Conservation (phyloP, 2,888 invertebrate species). For the Entomobrya proxima region DNA sequence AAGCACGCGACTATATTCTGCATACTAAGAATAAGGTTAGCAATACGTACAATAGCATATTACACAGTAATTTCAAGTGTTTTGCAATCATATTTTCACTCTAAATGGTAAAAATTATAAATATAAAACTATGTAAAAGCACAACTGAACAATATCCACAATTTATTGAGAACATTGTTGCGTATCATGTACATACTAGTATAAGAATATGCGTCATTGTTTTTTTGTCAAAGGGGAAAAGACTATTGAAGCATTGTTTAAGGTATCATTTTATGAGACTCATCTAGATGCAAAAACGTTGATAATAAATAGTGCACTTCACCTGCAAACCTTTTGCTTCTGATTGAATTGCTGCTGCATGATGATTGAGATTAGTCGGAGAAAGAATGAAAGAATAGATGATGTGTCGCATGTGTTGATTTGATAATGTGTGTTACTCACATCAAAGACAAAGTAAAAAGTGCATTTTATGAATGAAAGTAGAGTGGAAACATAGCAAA, state of each 20-base stretch:
- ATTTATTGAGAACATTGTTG: background rate
- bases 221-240: background rate
- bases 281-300: slow-evolving; percentile 7
- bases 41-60: background rate
- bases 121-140: background rate
- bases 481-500: background rate
- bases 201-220: background rate
- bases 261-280: background rate
- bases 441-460: background rate
- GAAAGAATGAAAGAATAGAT: background rate
- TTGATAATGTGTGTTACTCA: slow-evolving; percentile 16
- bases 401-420: slow-evolving; percentile 11
- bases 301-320: slow-evolving; percentile 34
- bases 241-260: background rate
- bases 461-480: background rate
- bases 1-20: background rate
- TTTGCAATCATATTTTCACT: background rate
- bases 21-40: background rate
- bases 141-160: too few species aligned
- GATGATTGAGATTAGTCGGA: background rate
- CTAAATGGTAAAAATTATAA: background rate
- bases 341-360: background rate
- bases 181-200: background rate
- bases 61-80: background rate
- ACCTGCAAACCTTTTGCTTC: background rate